Percentiles rank a stretch among this genome's conserved stretches.
phyloP scores from a whole-genome alignment of 2,113 vertebrate species.

The Otis tarda region DNA sequence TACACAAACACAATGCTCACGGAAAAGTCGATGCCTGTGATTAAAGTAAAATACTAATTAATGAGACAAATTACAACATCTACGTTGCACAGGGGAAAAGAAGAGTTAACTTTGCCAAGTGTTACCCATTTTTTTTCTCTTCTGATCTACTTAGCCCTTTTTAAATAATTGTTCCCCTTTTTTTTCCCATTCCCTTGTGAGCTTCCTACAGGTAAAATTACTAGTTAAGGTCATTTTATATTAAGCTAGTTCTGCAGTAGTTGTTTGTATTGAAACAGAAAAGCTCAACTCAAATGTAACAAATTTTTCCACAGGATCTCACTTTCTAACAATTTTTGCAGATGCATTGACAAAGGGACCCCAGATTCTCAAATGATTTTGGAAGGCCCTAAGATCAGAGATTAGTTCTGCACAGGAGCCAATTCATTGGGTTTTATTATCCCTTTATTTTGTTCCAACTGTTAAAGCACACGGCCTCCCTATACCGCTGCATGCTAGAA shows the following conservation, averaged over 20 bases:
- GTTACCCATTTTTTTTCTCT: neutral
- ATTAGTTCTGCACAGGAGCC: neutral
- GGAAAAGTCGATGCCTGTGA: conserved; percentile 94
- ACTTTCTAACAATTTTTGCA: conserved; percentile 17
- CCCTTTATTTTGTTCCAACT: neutral
- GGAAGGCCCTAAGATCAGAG: conserved; percentile 18
- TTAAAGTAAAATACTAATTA: neutral
- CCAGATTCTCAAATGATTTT: neutral
- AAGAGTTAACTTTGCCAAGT: neutral
- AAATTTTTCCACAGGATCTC: neutral
- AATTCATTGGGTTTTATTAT: neutral
- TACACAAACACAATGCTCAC: conserved; percentile 98
- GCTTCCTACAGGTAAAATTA: neutral
- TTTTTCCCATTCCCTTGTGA: neutral
- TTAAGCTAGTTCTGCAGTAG: neutral
- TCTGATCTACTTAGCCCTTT: neutral
- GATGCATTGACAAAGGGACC: neutral
- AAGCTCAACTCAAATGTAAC: conserved; percentile 16
- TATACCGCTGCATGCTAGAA: neutral
- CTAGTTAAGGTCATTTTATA: neutral
- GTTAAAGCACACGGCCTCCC: neutral
- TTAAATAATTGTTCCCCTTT: neutral
- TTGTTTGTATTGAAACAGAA: neutral
- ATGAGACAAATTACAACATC: neutral
- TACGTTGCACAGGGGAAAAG: neutral